Evolutionary conservation across 1,140 invertebrate species (phyloP), one percentile per base, ranked within the genome.

Genomic region (Eriosoma lanigerum): DNA sequence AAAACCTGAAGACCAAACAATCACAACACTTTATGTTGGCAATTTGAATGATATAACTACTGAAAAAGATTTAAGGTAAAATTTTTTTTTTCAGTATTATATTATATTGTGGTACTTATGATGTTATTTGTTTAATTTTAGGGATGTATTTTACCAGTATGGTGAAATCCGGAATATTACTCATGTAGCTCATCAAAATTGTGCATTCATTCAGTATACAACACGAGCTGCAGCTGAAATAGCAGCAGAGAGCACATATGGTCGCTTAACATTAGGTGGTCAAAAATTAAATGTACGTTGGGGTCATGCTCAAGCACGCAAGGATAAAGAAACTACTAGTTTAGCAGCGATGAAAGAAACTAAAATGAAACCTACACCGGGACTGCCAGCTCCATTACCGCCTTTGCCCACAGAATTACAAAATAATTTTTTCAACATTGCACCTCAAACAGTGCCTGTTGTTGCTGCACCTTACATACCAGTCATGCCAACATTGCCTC

Each of bases 121-220:
- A 72, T 24, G 75, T 15, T 64, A 8, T 75, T 81, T 62, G 64
- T 29, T 54, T 12, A 21, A 83, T 85, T 85, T 50, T 83, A 91
- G 92, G 81, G 93, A 96, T 86, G 91, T 95, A 85, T 99, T 99
- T 85, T 99, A 99, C 87, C 97, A 99, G 86, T 99, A 95, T 88
- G 98, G 98, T n/a, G 98, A 99, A 87, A 98, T 99, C 76, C 90
- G 98, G 29, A 93, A 93, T 3, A 89, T 99, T 2, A 97, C 95
- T 58, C 88, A 99, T 82, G 94, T 98, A 3, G 90, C 91, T 0
- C 92, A 96, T 83, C 96, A 98, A 83, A 96, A 98, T 84, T 99
- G 97, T 89, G 97, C 96, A 0, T 99, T 99, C 86, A 93, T 99
- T 8, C 96, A 98, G 85, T 99, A 96, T 85, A 98, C 96, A 0